These are phyloP conservation scores for Ploceus nigricollis DNA, from an alignment of 2,113 vertebrate genomes.

Conservation along the genomic window DNA sequence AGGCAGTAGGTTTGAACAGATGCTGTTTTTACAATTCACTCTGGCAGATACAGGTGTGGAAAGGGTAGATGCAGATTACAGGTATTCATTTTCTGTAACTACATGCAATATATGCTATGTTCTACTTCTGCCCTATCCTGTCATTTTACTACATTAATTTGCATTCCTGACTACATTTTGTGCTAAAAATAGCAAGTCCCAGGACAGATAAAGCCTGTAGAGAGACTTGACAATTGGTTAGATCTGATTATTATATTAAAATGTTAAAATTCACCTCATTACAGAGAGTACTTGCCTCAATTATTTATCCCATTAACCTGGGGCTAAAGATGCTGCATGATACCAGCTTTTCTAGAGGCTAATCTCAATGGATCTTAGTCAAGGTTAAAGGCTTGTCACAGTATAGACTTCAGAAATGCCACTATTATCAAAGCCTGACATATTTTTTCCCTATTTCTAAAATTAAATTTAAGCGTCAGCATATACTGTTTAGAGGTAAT, in stretches of 20 bases:
- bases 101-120: background rate
- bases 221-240: conserved; percentile 28
- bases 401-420: background rate
- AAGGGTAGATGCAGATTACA: background rate
- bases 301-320: conserved; percentile 64
- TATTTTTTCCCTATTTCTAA: rapidly evolving
- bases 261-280: conserved; percentile 58
- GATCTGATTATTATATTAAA: conserved; percentile 53
- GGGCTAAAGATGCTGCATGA: conserved; percentile 44
- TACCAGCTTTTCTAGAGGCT: conserved; percentile 14
- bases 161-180: background rate
- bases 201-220: background rate
- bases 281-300: conserved; percentile 31
- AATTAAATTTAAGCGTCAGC: background rate
- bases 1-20: background rate
- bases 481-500: background rate
- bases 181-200: conserved; percentile 26
- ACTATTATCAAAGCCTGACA: background rate
- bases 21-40: background rate
- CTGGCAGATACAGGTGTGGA: background rate
- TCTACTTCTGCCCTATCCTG: background rate
- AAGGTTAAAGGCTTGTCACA: conserved; percentile 43
- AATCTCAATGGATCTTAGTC: conserved; percentile 15
- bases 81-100: background rate
- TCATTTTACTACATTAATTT: background rate